phyloP scores from a whole-genome alignment of 1,140 invertebrate species.

The Phymastichus coffea region DNA sequence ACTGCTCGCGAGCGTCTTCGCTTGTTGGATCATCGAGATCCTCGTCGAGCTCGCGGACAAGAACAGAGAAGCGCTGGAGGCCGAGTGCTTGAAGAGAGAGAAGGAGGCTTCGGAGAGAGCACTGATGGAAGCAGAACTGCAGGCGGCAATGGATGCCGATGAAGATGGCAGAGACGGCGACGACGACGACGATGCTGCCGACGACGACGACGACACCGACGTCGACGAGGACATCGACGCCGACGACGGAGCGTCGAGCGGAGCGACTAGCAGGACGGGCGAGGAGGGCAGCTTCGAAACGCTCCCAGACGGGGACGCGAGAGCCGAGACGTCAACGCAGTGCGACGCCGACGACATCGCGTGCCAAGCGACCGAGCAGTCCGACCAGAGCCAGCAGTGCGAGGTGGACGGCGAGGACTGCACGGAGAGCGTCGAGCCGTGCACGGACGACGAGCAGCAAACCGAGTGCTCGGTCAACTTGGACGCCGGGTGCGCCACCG shows the following conservation, averaged over 20 bases:
- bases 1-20: conserved; percentile 44
- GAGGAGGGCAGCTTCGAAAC: not conserved
- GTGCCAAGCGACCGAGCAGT: not conserved
- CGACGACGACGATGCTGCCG: conserved; percentile 5
- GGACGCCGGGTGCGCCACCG: not conserved
- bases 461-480: not conserved
- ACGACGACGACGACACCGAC: not conserved
- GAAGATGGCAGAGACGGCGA: not conserved
- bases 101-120: conserved; percentile 24
- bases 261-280: not conserved
- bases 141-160: conserved; percentile 9
- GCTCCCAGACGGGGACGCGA: not conserved
- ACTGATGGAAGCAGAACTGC: conserved; percentile 20
- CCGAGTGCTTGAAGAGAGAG: conserved; percentile 31
- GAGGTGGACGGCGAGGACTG: not conserved
- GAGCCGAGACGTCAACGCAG: not conserved
- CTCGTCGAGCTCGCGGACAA: conserved; percentile 39
- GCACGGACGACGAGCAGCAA: not conserved
- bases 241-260: not conserved
- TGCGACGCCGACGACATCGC: not conserved
- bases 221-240: not conserved
- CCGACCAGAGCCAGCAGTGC: not conserved
- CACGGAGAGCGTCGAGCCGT: not conserved
- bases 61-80: conserved; percentile 31
- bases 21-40: conserved; percentile 47